A percentile compares a stretch with the other conserved stretches of the same genome.
Conservation (phyloP, 2,888 invertebrate genomes). For the Diadromus collaris region DNA sequence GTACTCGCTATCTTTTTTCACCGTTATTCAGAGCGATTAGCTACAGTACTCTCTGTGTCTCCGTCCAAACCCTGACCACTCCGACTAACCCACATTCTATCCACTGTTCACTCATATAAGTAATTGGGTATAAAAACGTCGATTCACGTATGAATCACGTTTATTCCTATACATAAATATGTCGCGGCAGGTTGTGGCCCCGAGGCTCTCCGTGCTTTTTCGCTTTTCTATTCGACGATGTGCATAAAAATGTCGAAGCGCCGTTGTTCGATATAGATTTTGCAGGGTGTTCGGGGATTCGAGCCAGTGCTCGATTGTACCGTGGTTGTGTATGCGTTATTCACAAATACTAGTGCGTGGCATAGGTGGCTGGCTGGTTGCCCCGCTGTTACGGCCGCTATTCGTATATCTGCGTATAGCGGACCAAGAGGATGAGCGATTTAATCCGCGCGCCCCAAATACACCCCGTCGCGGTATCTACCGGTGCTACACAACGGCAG, state of each 20-base stretch:
- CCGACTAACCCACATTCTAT: constrained; percentile 51
- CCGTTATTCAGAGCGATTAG: constrained; percentile 35
- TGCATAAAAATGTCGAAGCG: constrained; percentile 55
- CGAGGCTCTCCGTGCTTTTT: constrained; percentile 10
- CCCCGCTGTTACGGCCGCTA: constrained; percentile 11
- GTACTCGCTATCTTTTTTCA: background rate
- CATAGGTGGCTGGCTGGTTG: constrained; percentile 16
- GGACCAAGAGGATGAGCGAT: constrained; percentile 50
- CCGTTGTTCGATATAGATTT: constrained; percentile 54
- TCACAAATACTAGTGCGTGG: constrained; percentile 11
- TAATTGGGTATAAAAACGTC: constrained; percentile 67
- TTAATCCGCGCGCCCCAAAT: constrained; percentile 59
- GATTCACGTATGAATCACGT: constrained; percentile 63
- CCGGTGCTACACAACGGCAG: constrained; percentile 13
- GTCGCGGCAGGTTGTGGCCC: constrained; percentile 52
- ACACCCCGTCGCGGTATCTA: constrained; percentile 57
- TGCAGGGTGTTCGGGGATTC: constrained; percentile 38
- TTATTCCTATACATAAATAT: constrained; percentile 61
- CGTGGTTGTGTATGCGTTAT: background rate
- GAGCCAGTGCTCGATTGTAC: constrained; percentile 32
- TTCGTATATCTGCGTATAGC: constrained; percentile 37
- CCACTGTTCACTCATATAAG: constrained; percentile 60
- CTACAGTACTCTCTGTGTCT: constrained; percentile 41
- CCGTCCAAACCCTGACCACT: constrained; percentile 58
- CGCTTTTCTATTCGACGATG: constrained; percentile 35